Evolutionary conservation across 2,113 vertebrate genomes (phyloP).

Genomic region (Noturus placidus): DNA sequence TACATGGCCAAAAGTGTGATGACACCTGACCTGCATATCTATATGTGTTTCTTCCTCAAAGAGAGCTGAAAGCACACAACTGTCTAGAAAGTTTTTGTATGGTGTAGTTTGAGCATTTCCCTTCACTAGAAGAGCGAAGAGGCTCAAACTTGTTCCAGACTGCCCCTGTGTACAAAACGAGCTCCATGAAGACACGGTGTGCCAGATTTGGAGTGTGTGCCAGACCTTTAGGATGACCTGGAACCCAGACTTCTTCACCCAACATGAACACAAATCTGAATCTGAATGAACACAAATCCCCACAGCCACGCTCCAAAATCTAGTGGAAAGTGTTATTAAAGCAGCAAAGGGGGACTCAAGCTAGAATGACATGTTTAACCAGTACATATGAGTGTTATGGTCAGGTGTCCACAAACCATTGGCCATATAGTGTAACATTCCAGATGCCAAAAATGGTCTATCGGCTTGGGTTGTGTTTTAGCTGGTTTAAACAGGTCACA

Average conservation of each 20-base stretch:
- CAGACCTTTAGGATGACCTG: background rate
- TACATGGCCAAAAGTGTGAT: background rate
- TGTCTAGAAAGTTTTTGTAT: background rate
- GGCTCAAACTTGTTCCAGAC: background rate
- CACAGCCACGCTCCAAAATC: background rate
- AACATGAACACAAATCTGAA: background rate
- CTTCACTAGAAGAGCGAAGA: background rate
- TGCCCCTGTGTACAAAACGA: background rate
- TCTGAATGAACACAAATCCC: background rate
- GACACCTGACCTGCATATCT: background rate
- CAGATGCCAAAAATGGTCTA: background rate
- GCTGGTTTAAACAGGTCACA: background rate
- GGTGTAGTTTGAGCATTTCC: background rate
- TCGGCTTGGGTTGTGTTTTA: background rate
- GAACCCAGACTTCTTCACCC: too few relatives aligned
- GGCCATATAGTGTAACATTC: background rate
- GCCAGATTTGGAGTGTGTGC: background rate
- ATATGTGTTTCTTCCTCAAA: background rate
- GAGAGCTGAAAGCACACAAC: background rate
- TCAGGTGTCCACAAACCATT: background rate
- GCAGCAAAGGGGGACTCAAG: background rate
- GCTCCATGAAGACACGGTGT: background rate
- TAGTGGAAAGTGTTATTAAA: background rate
- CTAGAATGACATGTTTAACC: background rate
- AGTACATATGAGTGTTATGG: background rate